A percentile compares a stretch with the other conserved stretches of the same genome.
phyloP scores from a whole-genome alignment of 2,113 vertebrate species.

The Calidris pugnax region DNA sequence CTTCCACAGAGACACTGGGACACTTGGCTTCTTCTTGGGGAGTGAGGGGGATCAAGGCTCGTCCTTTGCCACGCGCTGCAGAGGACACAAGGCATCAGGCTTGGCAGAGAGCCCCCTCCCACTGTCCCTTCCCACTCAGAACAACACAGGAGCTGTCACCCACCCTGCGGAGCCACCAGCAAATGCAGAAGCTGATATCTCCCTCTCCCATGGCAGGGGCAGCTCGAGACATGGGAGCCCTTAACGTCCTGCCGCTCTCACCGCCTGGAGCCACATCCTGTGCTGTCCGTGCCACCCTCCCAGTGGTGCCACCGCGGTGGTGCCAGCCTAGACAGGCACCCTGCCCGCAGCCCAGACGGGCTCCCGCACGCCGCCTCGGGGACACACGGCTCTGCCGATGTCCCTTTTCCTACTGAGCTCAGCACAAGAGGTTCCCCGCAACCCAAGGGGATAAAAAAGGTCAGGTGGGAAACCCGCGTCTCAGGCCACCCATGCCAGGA shows the following conservation, averaged over 20 bases:
- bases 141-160: not conserved
- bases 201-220: accelerated
- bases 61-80: accelerated
- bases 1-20: not conserved
- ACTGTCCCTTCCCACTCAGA: not conserved
- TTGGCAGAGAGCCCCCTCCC: accelerated
- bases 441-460: not conserved
- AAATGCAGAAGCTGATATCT: not conserved
- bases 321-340: not conserved
- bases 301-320: accelerated
- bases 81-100: not conserved
- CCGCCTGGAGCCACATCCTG: accelerated
- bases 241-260: accelerated
- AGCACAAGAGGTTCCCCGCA: accelerated
- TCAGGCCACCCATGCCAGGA: not conserved
- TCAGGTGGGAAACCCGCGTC: not conserved
- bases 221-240: accelerated
- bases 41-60: not conserved
- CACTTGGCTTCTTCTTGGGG: not conserved
- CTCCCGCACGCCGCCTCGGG: accelerated
- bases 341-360: accelerated
- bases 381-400: accelerated
- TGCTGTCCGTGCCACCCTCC: accelerated
- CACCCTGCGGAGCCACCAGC: not conserved
- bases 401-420: not conserved